Percentiles rank a stretch among this genome's conserved stretches.
Evolutionary conservation across 2,113 vertebrate genomes (phyloP).

Genomic region (Anser brachyrhynchus): DNA sequence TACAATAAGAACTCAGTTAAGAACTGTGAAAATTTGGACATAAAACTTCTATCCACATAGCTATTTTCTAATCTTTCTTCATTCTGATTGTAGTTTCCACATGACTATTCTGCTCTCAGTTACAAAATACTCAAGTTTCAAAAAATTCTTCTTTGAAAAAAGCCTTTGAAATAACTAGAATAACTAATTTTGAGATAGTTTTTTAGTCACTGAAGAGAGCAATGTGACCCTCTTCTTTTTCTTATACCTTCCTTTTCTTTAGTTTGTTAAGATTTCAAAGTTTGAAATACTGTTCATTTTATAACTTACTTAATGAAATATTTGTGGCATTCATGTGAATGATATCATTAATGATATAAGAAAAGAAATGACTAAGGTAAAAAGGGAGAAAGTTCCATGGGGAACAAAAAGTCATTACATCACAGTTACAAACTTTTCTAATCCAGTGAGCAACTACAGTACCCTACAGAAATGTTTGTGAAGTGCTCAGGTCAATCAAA

Average conservation of each 20-base stretch:
- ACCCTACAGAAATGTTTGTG: constrained; percentile 51
- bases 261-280: constrained; percentile 18
- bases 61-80: neutral
- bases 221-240: constrained; percentile 28
- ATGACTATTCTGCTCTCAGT: neutral
- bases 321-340: constrained; percentile 38
- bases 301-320: constrained; percentile 32
- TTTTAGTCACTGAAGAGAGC: constrained; percentile 43
- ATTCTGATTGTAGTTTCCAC: neutral
- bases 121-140: neutral
- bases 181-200: constrained; percentile 39
- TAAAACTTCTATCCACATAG: neutral
- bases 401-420: constrained; percentile 53
- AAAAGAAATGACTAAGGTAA: constrained; percentile 46
- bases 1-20: neutral
- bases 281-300: constrained; percentile 24
- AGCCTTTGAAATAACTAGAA: constrained; percentile 16
- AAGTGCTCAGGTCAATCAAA: constrained; percentile 46
- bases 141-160: constrained; percentile 8
- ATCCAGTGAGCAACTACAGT: constrained; percentile 6
- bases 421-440: constrained; percentile 33
- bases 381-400: constrained; percentile 1
- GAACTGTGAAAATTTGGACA: neutral
- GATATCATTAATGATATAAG: constrained; percentile 25
- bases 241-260: constrained; percentile 16